These are phyloP conservation scores for Gobionotothen gibberifrons DNA, from an alignment of 2,797 vertebrate species.

Conservation along the genomic window DNA sequence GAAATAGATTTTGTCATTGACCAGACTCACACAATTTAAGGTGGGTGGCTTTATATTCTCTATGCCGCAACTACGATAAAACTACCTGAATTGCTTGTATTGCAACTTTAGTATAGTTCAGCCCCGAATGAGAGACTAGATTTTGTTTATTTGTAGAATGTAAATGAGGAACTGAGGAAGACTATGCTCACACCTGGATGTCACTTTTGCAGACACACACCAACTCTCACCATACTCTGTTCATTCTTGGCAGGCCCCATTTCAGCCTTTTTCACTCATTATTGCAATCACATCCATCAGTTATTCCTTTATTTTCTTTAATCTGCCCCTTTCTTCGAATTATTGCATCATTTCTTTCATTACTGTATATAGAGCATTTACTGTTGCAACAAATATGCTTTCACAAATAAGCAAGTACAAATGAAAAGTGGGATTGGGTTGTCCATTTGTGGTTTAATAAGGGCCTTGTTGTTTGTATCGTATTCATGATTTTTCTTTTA, in stretches of 20 bases:
- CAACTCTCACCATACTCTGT: conserved; percentile 52
- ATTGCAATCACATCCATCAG: conserved; percentile 26
- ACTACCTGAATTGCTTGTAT: neutral
- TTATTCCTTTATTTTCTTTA: conserved; percentile 30
- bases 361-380: neutral
- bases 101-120: neutral
- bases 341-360: conserved; percentile 13
- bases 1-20: conserved; percentile 19
- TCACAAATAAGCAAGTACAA: neutral
- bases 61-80: neutral
- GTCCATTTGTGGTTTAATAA: neutral
- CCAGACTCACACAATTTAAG: neutral
- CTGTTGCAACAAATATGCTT: neutral
- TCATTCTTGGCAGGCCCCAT: conserved; percentile 37
- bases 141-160: conserved; percentile 57
- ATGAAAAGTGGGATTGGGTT: conserved; percentile 10
- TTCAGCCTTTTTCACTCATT: conserved; percentile 37
- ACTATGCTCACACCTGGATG: conserved; percentile 69
- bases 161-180: conserved; percentile 65
- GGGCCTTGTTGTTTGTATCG: neutral
- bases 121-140: neutral
- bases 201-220: conserved; percentile 75
- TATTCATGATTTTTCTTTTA: conserved; percentile 1
- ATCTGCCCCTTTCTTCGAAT: conserved; percentile 3
- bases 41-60: neutral